Base-by-base conservation (phyloP, 2,888 invertebrate species). In the Stegana nigrithorax region DNA sequence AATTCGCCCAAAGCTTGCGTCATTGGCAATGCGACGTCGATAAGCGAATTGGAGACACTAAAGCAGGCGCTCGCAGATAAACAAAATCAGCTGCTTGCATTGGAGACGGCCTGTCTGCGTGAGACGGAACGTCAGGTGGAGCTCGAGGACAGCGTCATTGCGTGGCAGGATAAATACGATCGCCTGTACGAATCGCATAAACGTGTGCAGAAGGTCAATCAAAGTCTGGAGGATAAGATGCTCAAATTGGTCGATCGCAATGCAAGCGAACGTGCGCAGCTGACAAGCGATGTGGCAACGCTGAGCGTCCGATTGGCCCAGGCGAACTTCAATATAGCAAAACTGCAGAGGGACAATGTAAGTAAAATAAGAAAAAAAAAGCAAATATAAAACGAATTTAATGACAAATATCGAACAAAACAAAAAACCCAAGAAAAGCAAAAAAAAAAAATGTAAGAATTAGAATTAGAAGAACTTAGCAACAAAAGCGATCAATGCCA, bases 131-230 rank as follows among this genome's bases (percentile, higher is more conserved):
- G 92, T 77, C 89, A 92, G 80, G 91, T 91, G 26, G 91, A 93
- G 64, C 88, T 95, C 61, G 91, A 92, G 77, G 95, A 95, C 71
- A 95, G 96, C 84, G 87, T 96, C 60, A 86, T 90, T 58, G 92
- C 93, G 73, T 95, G 96, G 92, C 91, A 95, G 83, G 97, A 97
- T 82, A 95, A 97, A 87, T 96, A 96, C 88, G 93, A 93, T 84
- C 91, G 97, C 78, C 89, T 97, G 72, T 92, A 94, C 86, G 97
- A 97, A 82, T 95, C 96, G 60, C 96, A 97, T 82, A 94, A 95
- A 83, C 90, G 95, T 80, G 92, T 97, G 63, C 97, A 97, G 86
- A 95, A 94, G 86, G 91, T 97, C 44, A 97, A 97, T 87, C 96
- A 97, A 88, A 93, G 92, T 73, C 88, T 97, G 74, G 97, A 97